A percentile compares a stretch with the other conserved stretches of the same genome.
Evolutionary conservation across 2,113 vertebrate species (phyloP).

Genomic region (Sitta europaea): DNA sequence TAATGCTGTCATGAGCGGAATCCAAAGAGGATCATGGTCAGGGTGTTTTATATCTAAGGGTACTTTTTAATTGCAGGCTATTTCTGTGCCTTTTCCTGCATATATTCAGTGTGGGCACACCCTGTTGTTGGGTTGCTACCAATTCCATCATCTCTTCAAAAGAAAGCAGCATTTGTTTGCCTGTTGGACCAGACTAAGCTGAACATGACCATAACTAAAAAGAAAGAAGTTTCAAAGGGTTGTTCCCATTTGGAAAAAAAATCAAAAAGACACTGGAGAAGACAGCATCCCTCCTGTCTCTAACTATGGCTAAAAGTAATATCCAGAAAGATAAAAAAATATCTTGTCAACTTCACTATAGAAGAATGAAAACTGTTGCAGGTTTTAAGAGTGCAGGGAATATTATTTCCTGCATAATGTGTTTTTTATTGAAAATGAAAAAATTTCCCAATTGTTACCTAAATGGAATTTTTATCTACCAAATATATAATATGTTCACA

Average conservation of each 20-base stretch:
- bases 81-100: constrained; percentile 13
- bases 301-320: neutral
- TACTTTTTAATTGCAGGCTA: neutral
- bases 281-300: neutral
- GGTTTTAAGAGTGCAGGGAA: neutral
- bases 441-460: neutral
- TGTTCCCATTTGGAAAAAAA: neutral
- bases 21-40: neutral
- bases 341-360: neutral
- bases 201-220: neutral
- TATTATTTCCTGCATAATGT: neutral
- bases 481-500: neutral
- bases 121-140: neutral
- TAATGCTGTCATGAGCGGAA: neutral
- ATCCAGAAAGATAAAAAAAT: neutral
- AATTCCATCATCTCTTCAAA: constrained; percentile 9
- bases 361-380: neutral
- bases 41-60: neutral
- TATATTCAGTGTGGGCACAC: neutral
- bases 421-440: neutral
- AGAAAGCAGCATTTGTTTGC: constrained; percentile 38
- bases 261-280: neutral
- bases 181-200: neutral
- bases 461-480: neutral
- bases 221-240: constrained; percentile 10